phyloP scores from a whole-genome alignment of 2,888 invertebrate species.

The Plagodis dolabraria region DNA sequence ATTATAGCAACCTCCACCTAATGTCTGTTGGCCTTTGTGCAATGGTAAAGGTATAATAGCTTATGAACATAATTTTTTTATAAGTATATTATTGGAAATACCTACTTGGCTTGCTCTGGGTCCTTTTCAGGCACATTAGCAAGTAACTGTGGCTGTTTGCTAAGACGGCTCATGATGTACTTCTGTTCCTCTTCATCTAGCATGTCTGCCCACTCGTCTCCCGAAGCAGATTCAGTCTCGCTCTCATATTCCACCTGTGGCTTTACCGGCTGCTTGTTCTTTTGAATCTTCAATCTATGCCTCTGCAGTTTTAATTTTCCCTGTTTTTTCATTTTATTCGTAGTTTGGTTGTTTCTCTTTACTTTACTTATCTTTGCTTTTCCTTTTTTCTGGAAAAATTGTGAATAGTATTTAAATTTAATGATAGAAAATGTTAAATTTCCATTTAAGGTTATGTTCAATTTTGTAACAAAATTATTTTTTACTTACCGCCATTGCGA shows the following conservation, averaged over 20 bases:
- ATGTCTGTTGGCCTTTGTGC: too few relatives aligned
- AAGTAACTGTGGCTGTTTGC: slow-evolving; percentile 71
- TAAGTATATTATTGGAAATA: neutral
- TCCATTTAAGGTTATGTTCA: slow-evolving; percentile 24
- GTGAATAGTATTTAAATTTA: too few relatives aligned
- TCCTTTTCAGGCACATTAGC: slow-evolving; percentile 72
- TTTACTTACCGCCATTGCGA: slow-evolving; percentile 69
- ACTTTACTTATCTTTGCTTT: slow-evolving; percentile 82
- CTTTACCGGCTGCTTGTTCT: slow-evolving; percentile 61
- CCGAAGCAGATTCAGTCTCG: slow-evolving; percentile 75
- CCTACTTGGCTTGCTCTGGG: slow-evolving; percentile 50
- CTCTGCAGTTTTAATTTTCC: slow-evolving; percentile 80
- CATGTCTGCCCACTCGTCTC: slow-evolving; percentile 85
- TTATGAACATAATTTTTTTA: too few relatives aligned
- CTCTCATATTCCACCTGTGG: slow-evolving; percentile 69
- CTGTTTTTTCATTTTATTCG: slow-evolving; percentile 83
- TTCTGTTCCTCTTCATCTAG: slow-evolving; percentile 83
- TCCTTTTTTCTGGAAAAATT: slow-evolving; percentile 75
- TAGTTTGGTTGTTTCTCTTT: slow-evolving; percentile 84
- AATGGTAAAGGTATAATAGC: neutral
- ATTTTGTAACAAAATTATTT: neutral
- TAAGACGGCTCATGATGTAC: slow-evolving; percentile 74
- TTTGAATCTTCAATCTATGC: slow-evolving; percentile 67
- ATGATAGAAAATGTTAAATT: too few relatives aligned
- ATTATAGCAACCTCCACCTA: too few relatives aligned